A percentile compares a stretch with the other conserved stretches of the same genome.
These are phyloP conservation scores for Epinephelus moara DNA, from an alignment of 2,113 vertebrate species.

Conservation along the genomic window DNA sequence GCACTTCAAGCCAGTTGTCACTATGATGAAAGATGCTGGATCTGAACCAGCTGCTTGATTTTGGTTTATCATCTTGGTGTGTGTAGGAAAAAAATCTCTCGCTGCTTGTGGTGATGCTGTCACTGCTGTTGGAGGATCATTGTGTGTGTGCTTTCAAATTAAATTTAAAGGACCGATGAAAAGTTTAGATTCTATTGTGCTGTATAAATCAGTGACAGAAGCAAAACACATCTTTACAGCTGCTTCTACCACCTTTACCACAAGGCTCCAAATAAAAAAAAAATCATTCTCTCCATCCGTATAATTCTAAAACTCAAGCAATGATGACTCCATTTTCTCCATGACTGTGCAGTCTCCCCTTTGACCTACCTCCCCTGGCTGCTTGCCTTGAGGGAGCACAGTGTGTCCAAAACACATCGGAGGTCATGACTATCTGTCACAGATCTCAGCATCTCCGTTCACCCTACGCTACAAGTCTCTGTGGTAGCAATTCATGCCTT, in stretches of 20 bases:
- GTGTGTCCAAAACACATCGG: conserved; percentile 12
- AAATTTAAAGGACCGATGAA: not conserved
- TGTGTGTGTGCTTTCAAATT: not conserved
- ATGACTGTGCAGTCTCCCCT: conserved; percentile 39
- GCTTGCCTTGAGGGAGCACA: conserved; percentile 7
- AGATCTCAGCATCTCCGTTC: conserved; percentile 22
- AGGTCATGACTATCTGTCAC: conserved; percentile 45
- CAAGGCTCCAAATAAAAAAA: not conserved
- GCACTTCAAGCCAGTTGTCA: not conserved
- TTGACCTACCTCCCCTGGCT: conserved; percentile 46
- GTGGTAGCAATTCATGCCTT: not conserved
- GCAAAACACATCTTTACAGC: not conserved
- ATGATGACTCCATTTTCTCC: conserved; percentile 47
- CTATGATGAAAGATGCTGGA: not conserved
- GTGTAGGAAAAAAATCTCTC: not conserved
- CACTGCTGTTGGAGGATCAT: not conserved
- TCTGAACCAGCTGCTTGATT: conserved; percentile 6
- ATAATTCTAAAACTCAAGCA: conserved; percentile 29
- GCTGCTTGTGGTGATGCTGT: not conserved
- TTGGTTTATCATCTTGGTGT: not conserved
- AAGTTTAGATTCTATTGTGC: not conserved
- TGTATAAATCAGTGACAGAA: not conserved
- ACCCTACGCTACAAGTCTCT: not conserved
- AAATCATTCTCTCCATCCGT: not conserved
- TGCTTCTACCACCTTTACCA: not conserved